Evolutionary conservation across 2,113 vertebrate genomes (phyloP), one percentile per base, ranked within the genome.

Genomic region (Maccullochella peelii): DNA sequence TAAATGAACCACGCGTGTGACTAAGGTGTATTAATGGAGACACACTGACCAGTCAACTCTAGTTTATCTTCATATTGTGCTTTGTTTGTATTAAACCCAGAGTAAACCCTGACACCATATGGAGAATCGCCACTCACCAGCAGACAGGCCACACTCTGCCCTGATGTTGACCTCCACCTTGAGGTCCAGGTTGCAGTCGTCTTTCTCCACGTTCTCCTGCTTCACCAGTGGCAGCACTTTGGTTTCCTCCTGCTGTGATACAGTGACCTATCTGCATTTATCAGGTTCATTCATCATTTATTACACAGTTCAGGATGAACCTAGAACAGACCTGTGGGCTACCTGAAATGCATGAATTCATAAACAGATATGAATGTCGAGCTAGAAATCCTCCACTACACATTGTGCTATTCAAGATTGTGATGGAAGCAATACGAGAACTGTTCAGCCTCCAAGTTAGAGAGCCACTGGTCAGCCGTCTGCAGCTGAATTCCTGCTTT

Each of bases 161-260:
- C 81, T 81, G 70, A 94, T 93, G 82, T 93, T 94, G 11, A 93
- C 82, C 79, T 94, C 92, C 72, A 94, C 92, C 77, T 94, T 94
- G 1, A 94, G 86, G 76, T 94, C 91, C 83, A 93, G 73, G 79
- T 92, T 93, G 73, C 92, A 94, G 81, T 91, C 86, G 0, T 89
- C 81, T 67, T 59, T 52, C 47, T 94, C 93, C 15, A 66, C 65
- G 21, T 67, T 67, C 75, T 93, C 93, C 82, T 93, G 88, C 79
- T 94, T 94, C 12, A 93, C 90, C 49, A 88, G 38, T 0, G 83
- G 78, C 50, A 90, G 27, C 44, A 72, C 20, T 10, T 54, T 63
- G 6, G n/a, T 21, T 3, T 87, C 86, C 20, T 86, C 86, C 84
- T 92, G 69, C 57, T 74, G 81, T 16, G 27, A 87, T 1, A 79